Evolutionary conservation across 2,888 invertebrate species (phyloP).

Genomic region (Epinotia nisella): DNA sequence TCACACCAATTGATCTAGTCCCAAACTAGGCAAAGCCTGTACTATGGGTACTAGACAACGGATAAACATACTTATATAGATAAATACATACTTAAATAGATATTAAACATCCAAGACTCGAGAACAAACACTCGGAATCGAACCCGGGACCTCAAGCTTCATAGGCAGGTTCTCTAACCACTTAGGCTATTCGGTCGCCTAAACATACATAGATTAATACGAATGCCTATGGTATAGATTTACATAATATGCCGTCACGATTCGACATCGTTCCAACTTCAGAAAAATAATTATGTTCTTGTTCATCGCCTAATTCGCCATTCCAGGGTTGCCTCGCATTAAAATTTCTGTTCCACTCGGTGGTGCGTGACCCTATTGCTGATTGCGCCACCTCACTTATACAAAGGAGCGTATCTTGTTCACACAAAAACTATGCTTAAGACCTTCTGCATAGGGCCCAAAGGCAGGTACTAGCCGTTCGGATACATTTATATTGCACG

Average conservation of each 20-base stretch:
- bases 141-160: no score
- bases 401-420: background rate
- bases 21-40: no score
- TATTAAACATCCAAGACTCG: no score
- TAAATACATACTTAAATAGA: no score
- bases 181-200: no score
- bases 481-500: conserved; percentile 36
- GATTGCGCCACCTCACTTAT: conserved; percentile 5
- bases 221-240: no score
- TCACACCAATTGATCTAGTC: no score
- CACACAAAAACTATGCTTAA: background rate
- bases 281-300: background rate
- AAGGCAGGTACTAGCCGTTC: background rate
- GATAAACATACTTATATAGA: no score
- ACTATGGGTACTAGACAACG: no score
- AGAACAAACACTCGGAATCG: no score
- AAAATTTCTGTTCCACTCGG: conserved; percentile 31
- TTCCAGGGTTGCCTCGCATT: conserved; percentile 14
- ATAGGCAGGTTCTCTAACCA: no score
- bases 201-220: no score
- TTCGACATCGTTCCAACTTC: background rate
- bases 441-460: background rate
- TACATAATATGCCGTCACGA: background rate
- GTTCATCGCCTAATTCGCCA: conserved; percentile 13
- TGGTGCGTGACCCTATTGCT: conserved; percentile 35